phyloP scores from a whole-genome alignment of 2,888 invertebrate species.

The Cenopis cana region DNA sequence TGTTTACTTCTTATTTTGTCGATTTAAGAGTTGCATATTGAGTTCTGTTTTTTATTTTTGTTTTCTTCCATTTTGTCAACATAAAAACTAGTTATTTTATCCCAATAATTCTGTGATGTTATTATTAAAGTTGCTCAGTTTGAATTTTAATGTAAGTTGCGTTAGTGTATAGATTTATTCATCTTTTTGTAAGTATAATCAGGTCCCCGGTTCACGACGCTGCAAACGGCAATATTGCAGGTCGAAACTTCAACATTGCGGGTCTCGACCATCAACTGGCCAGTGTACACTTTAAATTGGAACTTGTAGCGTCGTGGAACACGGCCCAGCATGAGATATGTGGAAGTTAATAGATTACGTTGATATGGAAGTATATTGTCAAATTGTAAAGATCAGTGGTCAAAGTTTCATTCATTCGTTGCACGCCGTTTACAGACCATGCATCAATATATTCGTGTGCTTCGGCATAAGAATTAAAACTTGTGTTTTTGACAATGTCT shows the following conservation, averaged over 20 bases:
- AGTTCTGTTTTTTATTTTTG: conserved; percentile 17
- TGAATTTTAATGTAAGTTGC: conserved; percentile 66
- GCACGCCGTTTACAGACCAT: too few species aligned
- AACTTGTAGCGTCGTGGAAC: too few species aligned
- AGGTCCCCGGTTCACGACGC: neutral
- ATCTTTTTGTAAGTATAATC: conserved; percentile 38
- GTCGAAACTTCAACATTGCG: too few species aligned
- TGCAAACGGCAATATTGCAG: too few species aligned
- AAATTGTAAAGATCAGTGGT: neutral
- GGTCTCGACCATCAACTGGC: too few species aligned
- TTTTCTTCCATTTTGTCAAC: conserved; percentile 26
- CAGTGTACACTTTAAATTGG: too few species aligned
- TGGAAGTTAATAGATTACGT: neutral
- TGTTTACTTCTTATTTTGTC: conserved; percentile 52
- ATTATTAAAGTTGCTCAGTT: conserved; percentile 74
- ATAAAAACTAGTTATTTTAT: conserved; percentile 34
- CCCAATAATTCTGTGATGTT: conserved; percentile 45
- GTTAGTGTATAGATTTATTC: conserved; percentile 49
- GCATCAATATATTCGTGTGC: too few species aligned
- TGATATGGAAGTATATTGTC: neutral
- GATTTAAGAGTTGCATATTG: conserved; percentile 44
- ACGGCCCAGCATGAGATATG: conserved; percentile 6
- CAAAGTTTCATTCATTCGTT: neutral
- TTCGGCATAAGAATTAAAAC: too few species aligned
- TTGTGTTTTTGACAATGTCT: neutral